Conservation (phyloP, 2,888 invertebrate genomes). For the Blastobasis lacticolella region DNA sequence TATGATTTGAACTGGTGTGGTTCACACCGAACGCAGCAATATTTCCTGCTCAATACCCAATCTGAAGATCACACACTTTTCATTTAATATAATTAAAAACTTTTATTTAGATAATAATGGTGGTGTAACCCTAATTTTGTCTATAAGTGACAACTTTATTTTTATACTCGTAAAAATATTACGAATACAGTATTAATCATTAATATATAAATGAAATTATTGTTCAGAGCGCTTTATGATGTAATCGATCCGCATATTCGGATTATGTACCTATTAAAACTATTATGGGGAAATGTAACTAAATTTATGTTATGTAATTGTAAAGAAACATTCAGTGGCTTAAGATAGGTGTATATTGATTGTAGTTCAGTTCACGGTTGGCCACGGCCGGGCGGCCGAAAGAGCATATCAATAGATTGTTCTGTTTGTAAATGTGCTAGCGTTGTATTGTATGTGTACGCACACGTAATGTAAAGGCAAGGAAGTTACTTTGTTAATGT, state of each 20-base stretch:
- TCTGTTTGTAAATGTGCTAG: constrained; percentile 50
- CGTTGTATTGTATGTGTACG: constrained; percentile 18
- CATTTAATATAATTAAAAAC: not conserved
- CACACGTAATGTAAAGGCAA: constrained; percentile 28
- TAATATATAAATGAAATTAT: constrained; percentile 30
- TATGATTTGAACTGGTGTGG: too few species aligned
- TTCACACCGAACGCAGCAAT: too few species aligned
- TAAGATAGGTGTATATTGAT: constrained; percentile 53
- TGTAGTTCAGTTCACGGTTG: constrained; percentile 37
- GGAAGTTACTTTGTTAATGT: constrained; percentile 42
- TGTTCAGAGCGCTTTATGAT: constrained; percentile 32
- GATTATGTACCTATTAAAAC: constrained; percentile 20
- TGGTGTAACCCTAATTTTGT: too few species aligned
- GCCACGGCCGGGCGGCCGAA: constrained; percentile 28
- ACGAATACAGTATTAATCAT: constrained; percentile 50
- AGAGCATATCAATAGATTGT: constrained; percentile 55
- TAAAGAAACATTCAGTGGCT: constrained; percentile 55
- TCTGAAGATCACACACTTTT: constrained; percentile 23
- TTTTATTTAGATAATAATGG: too few species aligned
- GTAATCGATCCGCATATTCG: constrained; percentile 22
- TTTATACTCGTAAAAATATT: too few species aligned
- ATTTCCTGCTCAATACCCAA: too few species aligned
- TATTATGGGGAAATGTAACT: constrained; percentile 32
- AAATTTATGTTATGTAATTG: constrained; percentile 42
- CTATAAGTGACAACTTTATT: too few species aligned